Evolutionary conservation across 2,888 invertebrate genomes (phyloP).

Genomic region (Eudasyphora cyanicolor): DNA sequence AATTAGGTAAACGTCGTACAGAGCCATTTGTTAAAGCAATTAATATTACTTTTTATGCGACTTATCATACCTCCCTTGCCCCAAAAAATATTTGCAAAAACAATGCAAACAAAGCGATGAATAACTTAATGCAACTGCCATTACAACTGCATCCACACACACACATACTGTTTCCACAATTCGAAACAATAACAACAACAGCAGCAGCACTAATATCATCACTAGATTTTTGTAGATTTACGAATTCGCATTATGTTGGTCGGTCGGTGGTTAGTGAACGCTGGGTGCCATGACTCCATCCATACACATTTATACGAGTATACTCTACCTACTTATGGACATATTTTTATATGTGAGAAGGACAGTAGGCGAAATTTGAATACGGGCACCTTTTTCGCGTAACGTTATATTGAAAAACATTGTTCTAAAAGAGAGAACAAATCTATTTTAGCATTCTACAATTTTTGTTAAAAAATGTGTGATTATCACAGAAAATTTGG

Average conservation of each 20-base stretch:
- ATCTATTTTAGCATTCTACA: too few relatives aligned
- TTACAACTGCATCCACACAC: conserved; percentile 42
- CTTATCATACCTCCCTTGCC: neutral
- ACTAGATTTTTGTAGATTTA: conserved; percentile 31
- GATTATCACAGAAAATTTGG: too few relatives aligned
- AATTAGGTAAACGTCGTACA: too few relatives aligned
- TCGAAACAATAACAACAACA: conserved; percentile 30
- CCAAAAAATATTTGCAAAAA: conserved; percentile 22
- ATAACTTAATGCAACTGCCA: conserved; percentile 38
- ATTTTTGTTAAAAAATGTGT: too few relatives aligned
- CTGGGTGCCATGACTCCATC: neutral
- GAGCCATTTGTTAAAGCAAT: too few relatives aligned
- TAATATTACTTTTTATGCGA: neutral
- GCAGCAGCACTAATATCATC: conserved; percentile 7
- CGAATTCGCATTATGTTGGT: conserved; percentile 29
- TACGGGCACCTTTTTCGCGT: too few relatives aligned
- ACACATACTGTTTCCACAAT: conserved; percentile 61
- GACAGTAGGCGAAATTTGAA: too few relatives aligned
- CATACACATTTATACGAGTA: too few relatives aligned
- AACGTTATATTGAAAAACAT: too few relatives aligned
- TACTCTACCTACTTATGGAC: neutral
- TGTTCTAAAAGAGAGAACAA: too few relatives aligned
- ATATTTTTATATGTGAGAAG: too few relatives aligned
- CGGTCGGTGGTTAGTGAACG: conserved; percentile 19
- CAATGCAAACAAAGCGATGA: neutral